Evolutionary conservation across 2,888 invertebrate genomes (phyloP).

Genomic region (Xylocampa areola): DNA sequence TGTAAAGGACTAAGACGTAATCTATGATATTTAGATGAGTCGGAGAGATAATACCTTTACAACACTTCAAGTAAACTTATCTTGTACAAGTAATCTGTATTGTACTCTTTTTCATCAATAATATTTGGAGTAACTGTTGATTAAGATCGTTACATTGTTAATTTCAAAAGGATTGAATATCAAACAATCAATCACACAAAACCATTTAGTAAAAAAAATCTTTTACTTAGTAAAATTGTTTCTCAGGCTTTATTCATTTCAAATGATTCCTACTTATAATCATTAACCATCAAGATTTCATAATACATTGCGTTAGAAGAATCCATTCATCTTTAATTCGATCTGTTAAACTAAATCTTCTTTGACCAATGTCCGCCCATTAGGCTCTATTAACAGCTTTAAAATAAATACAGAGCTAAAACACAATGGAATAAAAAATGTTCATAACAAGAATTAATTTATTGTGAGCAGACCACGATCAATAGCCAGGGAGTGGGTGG

Average conservation of each 20-base stretch:
- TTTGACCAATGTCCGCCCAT: constrained; percentile 87
- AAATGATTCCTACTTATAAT: constrained; percentile 18
- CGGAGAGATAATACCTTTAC: constrained; percentile 68
- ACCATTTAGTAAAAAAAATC: background rate
- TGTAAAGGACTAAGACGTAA: constrained; percentile 68
- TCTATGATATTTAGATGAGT: constrained; percentile 74
- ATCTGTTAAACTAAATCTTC: constrained; percentile 66
- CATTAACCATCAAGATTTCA: constrained; percentile 28
- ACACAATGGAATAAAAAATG: constrained; percentile 87
- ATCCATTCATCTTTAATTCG: constrained; percentile 61
- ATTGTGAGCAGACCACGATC: constrained; percentile 85
- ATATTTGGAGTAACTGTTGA: constrained; percentile 63
- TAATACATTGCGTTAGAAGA: constrained; percentile 38
- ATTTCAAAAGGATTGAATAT: constrained; percentile 24
- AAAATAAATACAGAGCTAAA: constrained; percentile 82
- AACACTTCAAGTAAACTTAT: constrained; percentile 76
- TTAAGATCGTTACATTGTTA: constrained; percentile 57
- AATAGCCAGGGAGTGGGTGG: constrained; percentile 88
- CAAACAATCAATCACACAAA: background rate
- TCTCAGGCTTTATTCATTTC: constrained; percentile 6
- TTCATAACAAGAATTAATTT: constrained; percentile 89
- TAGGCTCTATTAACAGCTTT: constrained; percentile 77
- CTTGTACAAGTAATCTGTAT: constrained; percentile 75
- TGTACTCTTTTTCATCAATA: constrained; percentile 56
- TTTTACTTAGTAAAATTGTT: background rate